Percentiles rank a stretch among this genome's conserved stretches.
Evolutionary conservation across 2,113 vertebrate species (phyloP).

Genomic region (Petaurus breviceps): DNA sequence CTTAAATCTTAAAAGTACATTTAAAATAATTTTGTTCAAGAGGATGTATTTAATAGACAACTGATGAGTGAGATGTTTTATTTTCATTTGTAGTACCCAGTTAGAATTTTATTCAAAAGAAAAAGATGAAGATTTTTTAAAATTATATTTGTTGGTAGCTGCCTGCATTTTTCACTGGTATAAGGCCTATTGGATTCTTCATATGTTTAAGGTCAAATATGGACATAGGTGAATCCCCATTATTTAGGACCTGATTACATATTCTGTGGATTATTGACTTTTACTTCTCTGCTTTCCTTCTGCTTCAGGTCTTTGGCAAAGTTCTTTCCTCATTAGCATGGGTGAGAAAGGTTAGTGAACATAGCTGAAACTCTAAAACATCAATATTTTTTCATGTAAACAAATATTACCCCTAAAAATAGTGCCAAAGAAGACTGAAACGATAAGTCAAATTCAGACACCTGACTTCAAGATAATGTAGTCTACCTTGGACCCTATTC

Average conservation of each 20-base stretch:
- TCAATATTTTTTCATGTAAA: constrained; percentile 48
- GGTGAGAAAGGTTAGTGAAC: neutral
- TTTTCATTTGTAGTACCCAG: neutral
- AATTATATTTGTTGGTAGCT: neutral
- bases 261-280: neutral
- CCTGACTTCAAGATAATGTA: neutral
- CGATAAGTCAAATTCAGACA: neutral
- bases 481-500: neutral
- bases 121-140: neutral
- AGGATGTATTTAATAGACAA: neutral
- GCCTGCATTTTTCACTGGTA: neutral
- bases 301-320: neutral
- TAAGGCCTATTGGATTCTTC: neutral
- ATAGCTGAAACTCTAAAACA: constrained; percentile 1
- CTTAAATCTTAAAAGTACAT: neutral
- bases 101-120: neutral
- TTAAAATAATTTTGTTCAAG: neutral
- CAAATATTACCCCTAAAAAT: neutral
- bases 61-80: neutral
- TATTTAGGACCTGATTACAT: neutral
- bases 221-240: neutral
- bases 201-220: neutral
- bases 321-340: constrained; percentile 30
- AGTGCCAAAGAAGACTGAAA: neutral
- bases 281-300: neutral